Percentiles rank a stretch among this genome's conserved stretches.
Evolutionary conservation across 1,140 invertebrate genomes (phyloP).

Genomic region (Drosophila varians): DNA sequence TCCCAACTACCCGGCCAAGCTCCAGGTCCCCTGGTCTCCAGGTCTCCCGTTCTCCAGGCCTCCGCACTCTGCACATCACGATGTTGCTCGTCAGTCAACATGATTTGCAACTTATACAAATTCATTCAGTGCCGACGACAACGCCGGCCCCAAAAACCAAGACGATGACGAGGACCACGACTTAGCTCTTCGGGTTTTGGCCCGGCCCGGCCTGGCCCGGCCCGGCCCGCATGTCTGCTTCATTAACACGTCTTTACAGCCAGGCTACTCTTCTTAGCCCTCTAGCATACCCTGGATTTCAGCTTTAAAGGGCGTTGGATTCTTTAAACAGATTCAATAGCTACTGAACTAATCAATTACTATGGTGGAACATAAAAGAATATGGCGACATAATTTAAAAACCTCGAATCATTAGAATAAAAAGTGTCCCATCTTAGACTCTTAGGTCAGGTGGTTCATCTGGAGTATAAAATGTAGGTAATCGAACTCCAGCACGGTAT

Average conservation of each 20-base stretch:
- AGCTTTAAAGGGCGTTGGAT: neutral
- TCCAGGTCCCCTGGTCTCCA: neutral
- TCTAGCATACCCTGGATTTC: constrained; percentile 17
- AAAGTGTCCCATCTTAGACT: no score
- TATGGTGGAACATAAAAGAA: no score
- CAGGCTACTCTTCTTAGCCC: constrained; percentile 20
- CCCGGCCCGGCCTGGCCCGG: no score
- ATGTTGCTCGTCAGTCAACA: constrained; percentile 66
- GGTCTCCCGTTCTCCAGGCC: neutral
- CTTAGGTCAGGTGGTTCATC: no score
- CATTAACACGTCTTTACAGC: constrained; percentile 77
- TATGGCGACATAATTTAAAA: no score
- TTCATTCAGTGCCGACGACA: constrained; percentile 60
- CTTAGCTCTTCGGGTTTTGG: constrained; percentile 46
- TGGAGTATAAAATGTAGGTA: no score
- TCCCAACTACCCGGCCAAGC: neutral
- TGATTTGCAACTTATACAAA: constrained; percentile 80
- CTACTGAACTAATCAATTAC: no score
- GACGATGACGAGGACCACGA: constrained; percentile 38
- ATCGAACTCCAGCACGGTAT: constrained; percentile 27
- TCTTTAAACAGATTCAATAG: neutral
- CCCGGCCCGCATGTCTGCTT: constrained; percentile 78
- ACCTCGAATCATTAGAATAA: no score
- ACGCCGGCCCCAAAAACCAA: constrained; percentile 9
- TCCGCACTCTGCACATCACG: constrained; percentile 6